Evolutionary conservation across 2,888 invertebrate genomes (phyloP).

Genomic region (Trachelus stipa): DNA sequence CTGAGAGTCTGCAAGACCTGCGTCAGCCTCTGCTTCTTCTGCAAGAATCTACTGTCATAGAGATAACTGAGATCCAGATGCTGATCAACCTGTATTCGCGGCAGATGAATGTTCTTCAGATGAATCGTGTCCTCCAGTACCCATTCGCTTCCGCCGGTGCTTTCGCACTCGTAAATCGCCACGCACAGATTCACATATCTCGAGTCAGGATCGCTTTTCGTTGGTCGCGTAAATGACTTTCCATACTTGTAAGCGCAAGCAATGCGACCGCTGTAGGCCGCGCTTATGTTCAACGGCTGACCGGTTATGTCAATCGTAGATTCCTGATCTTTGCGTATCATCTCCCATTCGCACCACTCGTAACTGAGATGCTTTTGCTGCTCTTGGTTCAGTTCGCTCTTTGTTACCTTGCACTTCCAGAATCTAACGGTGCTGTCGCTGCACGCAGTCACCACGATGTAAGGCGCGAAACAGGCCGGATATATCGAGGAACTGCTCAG

Average conservation of each 20-base stretch:
- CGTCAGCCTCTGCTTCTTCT: conserved; percentile 84
- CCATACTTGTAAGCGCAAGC: conserved; percentile 98
- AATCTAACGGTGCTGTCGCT: conserved; percentile 92
- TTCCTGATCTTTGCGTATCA: conserved; percentile 79
- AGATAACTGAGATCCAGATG: conserved; percentile 86
- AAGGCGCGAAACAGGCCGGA: conserved; percentile 98
- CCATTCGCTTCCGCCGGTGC: conserved; percentile 96
- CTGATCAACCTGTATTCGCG: conserved; percentile 83
- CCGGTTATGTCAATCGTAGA: conserved; percentile 82
- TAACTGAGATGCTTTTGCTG: conserved; percentile 67
- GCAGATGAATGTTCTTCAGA: conserved; percentile 90
- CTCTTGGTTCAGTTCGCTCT: conserved; percentile 64
- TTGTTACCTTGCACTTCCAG: conserved; percentile 83
- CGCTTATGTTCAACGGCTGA: conserved; percentile 92
- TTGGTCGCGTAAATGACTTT: conserved; percentile 86
- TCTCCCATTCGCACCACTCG: conserved; percentile 90
- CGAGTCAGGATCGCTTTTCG: conserved; percentile 80
- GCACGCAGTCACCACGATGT: conserved; percentile 95
- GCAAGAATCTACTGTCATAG: conserved; percentile 82
- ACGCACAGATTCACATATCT: conserved; percentile 92
- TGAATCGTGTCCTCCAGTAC: conserved; percentile 95
- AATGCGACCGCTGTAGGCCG: conserved; percentile 96
- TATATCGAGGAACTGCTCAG: conserved; percentile 97
- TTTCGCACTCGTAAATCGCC: conserved; percentile 99
- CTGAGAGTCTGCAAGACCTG: conserved; percentile 86